These are phyloP conservation scores for Typhlichthys subterraneus DNA, from an alignment of 2,797 vertebrate genomes.

Conservation along the genomic window DNA sequence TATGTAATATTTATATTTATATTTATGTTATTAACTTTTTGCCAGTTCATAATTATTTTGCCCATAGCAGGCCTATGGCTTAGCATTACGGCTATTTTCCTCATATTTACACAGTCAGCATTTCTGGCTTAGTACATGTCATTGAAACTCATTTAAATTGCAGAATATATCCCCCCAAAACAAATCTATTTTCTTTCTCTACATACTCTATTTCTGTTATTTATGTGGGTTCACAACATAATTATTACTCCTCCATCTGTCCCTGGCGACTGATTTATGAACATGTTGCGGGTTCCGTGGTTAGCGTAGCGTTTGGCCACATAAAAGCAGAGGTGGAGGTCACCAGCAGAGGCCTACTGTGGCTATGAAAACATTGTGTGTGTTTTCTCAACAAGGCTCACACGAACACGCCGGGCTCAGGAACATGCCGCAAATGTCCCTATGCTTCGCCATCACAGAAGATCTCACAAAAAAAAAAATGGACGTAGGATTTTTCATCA, in stretches of 20 bases:
- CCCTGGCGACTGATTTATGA: slow-evolving; percentile 57
- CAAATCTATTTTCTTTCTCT: slow-evolving; percentile 14
- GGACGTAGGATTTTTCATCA: slow-evolving; percentile 32
- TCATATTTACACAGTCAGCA: too few relatives aligned
- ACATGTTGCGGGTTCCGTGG: slow-evolving; percentile 65
- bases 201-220: slow-evolving; percentile 26
- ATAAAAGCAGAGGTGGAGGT: slow-evolving; percentile 65
- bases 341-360: slow-evolving; percentile 53
- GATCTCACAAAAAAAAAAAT: slow-evolving; percentile 5
- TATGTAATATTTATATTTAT: too few relatives aligned
- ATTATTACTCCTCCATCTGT: slow-evolving; percentile 34
- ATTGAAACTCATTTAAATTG: slow-evolving; percentile 25
- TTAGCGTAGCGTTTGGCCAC: slow-evolving; percentile 56
- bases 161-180: slow-evolving; percentile 18
- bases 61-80: neutral
- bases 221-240: slow-evolving; percentile 32
- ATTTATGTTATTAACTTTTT: too few relatives aligned
- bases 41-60: neutral
- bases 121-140: neutral
- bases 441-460: slow-evolving; percentile 38
- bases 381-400: slow-evolving; percentile 56
- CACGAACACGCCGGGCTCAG: slow-evolving; percentile 35
- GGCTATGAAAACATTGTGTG: slow-evolving; percentile 62
- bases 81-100: neutral
- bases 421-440: slow-evolving; percentile 46